Evolutionary conservation across 2,113 vertebrate species (phyloP).

Genomic region (Aythya baeri): DNA sequence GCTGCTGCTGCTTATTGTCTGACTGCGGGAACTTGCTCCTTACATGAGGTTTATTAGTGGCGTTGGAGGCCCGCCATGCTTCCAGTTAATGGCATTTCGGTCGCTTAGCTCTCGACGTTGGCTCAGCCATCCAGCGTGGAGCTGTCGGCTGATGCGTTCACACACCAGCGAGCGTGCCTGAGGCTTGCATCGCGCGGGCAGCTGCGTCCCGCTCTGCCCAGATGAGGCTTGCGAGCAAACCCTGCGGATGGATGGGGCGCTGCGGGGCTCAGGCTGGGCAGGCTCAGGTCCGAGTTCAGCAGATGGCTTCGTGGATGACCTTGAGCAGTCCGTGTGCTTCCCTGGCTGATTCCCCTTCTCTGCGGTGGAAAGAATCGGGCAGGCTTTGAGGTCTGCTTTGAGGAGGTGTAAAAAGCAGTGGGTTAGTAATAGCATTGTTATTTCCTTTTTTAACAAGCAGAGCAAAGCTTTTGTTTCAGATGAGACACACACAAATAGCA

Average conservation of each 20-base stretch:
- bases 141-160: neutral
- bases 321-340: neutral
- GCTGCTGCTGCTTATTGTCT: conserved; percentile 34
- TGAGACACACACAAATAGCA: neutral
- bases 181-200: neutral
- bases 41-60: neutral
- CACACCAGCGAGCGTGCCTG: neutral
- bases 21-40: neutral
- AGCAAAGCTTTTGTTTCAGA: neutral
- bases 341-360: neutral
- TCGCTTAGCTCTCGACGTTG: neutral
- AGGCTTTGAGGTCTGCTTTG: neutral
- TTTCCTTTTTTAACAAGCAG: neutral
- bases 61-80: conserved; percentile 6
- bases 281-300: neutral
- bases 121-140: neutral
- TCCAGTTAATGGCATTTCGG: neutral
- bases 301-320: neutral
- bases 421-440: neutral
- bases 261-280: neutral
- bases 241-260: neutral
- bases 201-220: neutral
- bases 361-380: neutral
- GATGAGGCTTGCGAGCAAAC: neutral
- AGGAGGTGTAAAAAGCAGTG: neutral